These are phyloP conservation scores for Thecophora atra DNA, from an alignment of 2,888 invertebrate genomes.

Conservation along the genomic window DNA sequence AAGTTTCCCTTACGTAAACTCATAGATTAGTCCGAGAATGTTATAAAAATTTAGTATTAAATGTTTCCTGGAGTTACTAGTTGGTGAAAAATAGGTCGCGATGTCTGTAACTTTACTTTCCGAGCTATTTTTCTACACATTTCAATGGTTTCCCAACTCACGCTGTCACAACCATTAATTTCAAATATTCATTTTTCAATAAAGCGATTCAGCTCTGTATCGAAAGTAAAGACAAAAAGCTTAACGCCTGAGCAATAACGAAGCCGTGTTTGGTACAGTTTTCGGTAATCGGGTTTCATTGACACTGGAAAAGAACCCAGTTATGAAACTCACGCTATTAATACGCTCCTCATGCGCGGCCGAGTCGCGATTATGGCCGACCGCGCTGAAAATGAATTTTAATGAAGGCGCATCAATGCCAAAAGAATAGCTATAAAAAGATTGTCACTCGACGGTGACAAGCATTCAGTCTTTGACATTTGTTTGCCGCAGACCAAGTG, in stretches of 20 bases:
- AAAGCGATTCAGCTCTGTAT: slow-evolving; percentile 6
- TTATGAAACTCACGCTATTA: slow-evolving; percentile 38
- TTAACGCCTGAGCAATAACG: neutral
- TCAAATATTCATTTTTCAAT: too few relatives aligned
- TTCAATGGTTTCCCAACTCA: too few relatives aligned
- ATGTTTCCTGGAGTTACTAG: too few relatives aligned
- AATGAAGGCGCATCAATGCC: slow-evolving; percentile 61
- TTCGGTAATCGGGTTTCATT: slow-evolving; percentile 16
- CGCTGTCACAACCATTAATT: too few relatives aligned
- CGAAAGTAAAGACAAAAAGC: neutral
- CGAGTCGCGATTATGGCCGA: slow-evolving; percentile 40
- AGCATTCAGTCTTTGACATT: slow-evolving; percentile 57
- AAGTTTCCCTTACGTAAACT: too few relatives aligned
- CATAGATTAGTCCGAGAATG: too few relatives aligned
- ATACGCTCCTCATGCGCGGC: slow-evolving; percentile 45
- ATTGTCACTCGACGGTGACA: slow-evolving; percentile 43
- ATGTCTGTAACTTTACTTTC: too few relatives aligned
- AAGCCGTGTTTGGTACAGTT: neutral
- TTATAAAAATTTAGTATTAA: too few relatives aligned
- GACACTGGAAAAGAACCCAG: slow-evolving; percentile 39
- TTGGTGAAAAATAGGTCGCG: too few relatives aligned
- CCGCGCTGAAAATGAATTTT: slow-evolving; percentile 56
- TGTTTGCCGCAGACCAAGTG: slow-evolving; percentile 47
- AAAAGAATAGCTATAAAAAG: slow-evolving; percentile 55
- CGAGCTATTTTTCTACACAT: too few relatives aligned